Conservation (phyloP, 2,888 invertebrate genomes). For the Aphodius granarius region DNA sequence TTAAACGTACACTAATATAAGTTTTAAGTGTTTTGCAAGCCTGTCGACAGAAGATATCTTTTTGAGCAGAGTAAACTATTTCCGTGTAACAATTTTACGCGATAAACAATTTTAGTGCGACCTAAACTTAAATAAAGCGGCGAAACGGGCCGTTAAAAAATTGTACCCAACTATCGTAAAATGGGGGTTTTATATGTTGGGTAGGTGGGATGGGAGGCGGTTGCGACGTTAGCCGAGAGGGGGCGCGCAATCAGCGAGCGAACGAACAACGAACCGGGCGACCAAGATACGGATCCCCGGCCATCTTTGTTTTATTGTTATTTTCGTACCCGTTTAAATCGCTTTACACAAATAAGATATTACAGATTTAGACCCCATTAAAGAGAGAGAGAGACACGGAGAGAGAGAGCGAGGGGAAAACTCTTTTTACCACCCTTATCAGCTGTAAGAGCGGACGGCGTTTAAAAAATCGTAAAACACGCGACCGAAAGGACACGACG, state of each 20-base stretch:
- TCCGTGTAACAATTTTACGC: neutral
- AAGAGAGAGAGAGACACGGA: too few species aligned
- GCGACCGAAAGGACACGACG: constrained; percentile 17
- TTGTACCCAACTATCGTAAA: constrained; percentile 13
- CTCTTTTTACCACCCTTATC: constrained; percentile 27
- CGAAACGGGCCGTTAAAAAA: constrained; percentile 11
- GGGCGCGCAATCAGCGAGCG: neutral
- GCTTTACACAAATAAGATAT: constrained; percentile 28
- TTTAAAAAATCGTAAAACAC: constrained; percentile 29
- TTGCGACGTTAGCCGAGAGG: neutral
- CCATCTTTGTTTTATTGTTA: constrained; percentile 14
- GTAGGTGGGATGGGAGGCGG: neutral
- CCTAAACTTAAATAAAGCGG: neutral
- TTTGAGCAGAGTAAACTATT: neutral
- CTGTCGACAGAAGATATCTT: neutral
- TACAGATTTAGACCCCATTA: constrained; percentile 27
- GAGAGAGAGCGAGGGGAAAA: too few species aligned
- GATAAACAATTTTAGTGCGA: constrained; percentile 9
- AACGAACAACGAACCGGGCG: neutral
- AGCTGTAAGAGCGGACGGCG: constrained; percentile 24
- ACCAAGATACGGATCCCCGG: neutral
- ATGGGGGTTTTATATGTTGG: constrained; percentile 9
- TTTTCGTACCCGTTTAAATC: constrained; percentile 21
- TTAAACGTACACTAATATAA: neutral
- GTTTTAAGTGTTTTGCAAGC: neutral